These are phyloP conservation scores for Urosaurus nigricauda DNA, from an alignment of 2,797 vertebrate species.

Conservation along the genomic window DNA sequence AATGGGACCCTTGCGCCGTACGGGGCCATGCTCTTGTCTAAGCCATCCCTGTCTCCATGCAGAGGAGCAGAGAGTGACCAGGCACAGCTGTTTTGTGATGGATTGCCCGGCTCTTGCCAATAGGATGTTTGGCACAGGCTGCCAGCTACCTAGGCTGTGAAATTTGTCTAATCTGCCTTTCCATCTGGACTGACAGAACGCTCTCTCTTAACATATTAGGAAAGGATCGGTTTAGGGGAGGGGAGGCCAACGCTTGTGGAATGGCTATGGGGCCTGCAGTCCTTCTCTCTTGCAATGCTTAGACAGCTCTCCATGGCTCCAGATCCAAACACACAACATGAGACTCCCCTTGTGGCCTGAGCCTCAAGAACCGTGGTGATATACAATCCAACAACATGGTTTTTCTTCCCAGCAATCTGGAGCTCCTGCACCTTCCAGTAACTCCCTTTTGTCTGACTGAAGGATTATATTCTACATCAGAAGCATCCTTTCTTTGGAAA, in stretches of 20 bases:
- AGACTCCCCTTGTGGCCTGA: background rate
- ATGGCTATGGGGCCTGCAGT: background rate
- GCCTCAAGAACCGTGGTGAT: background rate
- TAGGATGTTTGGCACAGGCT: background rate
- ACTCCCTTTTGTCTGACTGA: background rate
- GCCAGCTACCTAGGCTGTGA: background rate
- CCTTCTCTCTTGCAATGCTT: background rate
- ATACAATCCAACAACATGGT: background rate
- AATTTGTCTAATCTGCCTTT: background rate
- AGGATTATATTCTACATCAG: too few relatives aligned
- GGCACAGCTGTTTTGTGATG: background rate
- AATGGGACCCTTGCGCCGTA: too few relatives aligned
- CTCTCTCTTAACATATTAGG: slow-evolving; percentile 20
- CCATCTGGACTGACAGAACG: background rate
- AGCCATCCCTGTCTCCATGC: background rate
- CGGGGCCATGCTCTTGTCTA: background rate
- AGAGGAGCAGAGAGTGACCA: background rate
- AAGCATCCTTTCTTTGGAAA: background rate
- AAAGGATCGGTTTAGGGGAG: background rate
- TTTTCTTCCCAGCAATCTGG: background rate
- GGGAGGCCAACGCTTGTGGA: background rate
- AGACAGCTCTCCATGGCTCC: slow-evolving; percentile 33
- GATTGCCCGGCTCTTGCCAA: background rate
- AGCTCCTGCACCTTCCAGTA: background rate
- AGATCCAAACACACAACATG: background rate